Evolutionary conservation across 2,113 vertebrate genomes (phyloP), one percentile per base, ranked within the genome.

Genomic region (Poecilia latipinna): DNA sequence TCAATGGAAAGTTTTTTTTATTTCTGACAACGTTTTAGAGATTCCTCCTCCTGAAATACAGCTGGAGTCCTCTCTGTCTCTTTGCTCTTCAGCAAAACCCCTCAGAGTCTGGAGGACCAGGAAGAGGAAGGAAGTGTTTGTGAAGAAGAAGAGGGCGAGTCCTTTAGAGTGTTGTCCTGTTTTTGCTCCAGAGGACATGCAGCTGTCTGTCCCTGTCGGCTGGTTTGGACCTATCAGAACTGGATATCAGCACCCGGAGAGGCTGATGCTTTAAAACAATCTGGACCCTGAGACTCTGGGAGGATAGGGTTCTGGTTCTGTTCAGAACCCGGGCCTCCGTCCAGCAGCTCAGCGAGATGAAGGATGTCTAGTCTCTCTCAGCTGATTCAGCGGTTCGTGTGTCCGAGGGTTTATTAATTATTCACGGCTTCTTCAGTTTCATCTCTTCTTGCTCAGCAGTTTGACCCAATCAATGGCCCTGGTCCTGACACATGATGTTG

Each of bases 401-500:
- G 51, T 83, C 44, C 29, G 12, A 28, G 5, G 22, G 1, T 48
- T 83, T 29, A 88, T 92, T 75, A 87, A 90, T 91, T 83, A 92
- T 91, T 91, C 78, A 93, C 6, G 61, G 57, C 28, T 35, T 78
- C 63, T 74, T 42, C 4, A 12, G 33, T 82, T 84, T 65, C 74
- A 24, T 54, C 3, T 65, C 66, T 54, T 66, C 65, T 44, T 73
- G 44, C 26, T 10, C 64, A 2, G 65, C 51, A 75, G 57, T 4
- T 37, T 65, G 54, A 33, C 69, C 69, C 8, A 2, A n/a, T 57
- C 24, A 0, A 57, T 57, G 51, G 51, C 5, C 8, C 17, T 8
- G 7, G 51, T 57, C 51, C 19, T 57, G 51, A 15, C 8, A n/a
- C 8, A 57, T 24, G 8, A 8, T 8, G 51, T 57, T 8, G 24